Evolutionary conservation across 2,113 vertebrate species (phyloP), one percentile per base, ranked within the genome.

Genomic region (Toxostoma redivivum): DNA sequence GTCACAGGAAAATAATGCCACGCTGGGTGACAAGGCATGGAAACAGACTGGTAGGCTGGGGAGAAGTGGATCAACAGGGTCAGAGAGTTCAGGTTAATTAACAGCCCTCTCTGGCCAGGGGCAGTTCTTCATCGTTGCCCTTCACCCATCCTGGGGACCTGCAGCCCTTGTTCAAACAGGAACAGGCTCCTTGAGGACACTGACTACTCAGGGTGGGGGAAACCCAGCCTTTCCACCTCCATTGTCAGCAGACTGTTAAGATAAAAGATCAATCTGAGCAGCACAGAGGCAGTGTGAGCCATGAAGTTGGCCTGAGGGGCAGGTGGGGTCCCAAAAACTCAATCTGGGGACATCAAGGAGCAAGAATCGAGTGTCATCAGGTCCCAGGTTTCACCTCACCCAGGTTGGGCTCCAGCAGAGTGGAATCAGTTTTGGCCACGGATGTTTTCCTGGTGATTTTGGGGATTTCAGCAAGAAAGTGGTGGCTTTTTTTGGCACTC

Each of bases 1-100:
- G 93, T 97, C 91, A 96, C 89, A 94, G 94, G 94, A 96, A 95
- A 84, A 72, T 2, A 76, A 51, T 6, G 54, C 48, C 16, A 3
- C 0, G 1, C 48, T n/a, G 62, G 37, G 67, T 86, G 86, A 92
- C 56, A n/a, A 53, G 37, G 82, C 86, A n/a, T 7, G 82, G 90
- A 93, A 92, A 66, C 8, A 65, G 51, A 57, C 0, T 0, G 27
- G 51, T 31, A 54, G 65, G 69, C 37, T 79, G 60, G 23, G 11
- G 57, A 80, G 57, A 79, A 57, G 53, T 48, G 51, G 37, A 53
- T 85, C 14, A 73, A 7, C 0, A 2, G 66, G 80, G 47, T 73
- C 60, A 90, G 86, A 35, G 37, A 18, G 85, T 30, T 60, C 6
- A 3, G 47, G 80, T 94, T 97, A 90, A 96, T 93, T 38, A 96